Base-by-base conservation (phyloP, 2,113 vertebrate genomes). In the Emydura subglobosa region DNA sequence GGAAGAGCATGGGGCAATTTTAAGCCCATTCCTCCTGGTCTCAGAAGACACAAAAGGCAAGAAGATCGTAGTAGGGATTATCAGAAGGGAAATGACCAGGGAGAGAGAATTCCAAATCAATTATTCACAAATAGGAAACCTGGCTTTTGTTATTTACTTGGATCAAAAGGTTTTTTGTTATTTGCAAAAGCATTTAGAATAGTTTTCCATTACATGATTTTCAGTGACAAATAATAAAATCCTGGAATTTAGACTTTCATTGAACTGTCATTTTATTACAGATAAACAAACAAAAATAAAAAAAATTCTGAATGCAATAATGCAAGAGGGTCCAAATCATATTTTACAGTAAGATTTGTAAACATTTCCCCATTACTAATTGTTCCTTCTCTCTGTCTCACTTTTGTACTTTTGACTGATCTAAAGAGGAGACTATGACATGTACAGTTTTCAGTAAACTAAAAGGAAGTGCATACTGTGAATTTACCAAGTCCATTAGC, bases 291-390 rank as follows among this genome's bases (percentile, higher is more conserved):
- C 17, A 31, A 0, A 14, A 79, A 34, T 31, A 17, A 68, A 94
- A 44, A 84, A 92, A 25, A 93, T 95, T 95, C 79, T 53, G 39
- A 92, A 61, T 83, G 11, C 85, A 96, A 94, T 90, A 55, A 68
- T 79, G 84, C n/a, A 31, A 88, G 92, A 86, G 82, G 85, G 82
- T 65, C 74, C 31, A 74, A 91, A 95, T 92, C 57, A 86, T 83
- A 88, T 87, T 88, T 97, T 97, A 97, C 96, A 93, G 96, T 96
- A 97, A 97, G 82, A 42, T 95, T 94, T 95, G 76, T 85, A 92
- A 93, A 90, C 21, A 51, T 95, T 97, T 97, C 90, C 96, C 93
- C 86, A 51, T 91, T 91, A 79, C 79, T 4, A 89, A 13, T 88
- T 95, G 83, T 93, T 97, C 85, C 83, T 95, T 96, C 94, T 95